Conservation (phyloP, 1,140 invertebrate species). For the Solenopsis invicta region DNA sequence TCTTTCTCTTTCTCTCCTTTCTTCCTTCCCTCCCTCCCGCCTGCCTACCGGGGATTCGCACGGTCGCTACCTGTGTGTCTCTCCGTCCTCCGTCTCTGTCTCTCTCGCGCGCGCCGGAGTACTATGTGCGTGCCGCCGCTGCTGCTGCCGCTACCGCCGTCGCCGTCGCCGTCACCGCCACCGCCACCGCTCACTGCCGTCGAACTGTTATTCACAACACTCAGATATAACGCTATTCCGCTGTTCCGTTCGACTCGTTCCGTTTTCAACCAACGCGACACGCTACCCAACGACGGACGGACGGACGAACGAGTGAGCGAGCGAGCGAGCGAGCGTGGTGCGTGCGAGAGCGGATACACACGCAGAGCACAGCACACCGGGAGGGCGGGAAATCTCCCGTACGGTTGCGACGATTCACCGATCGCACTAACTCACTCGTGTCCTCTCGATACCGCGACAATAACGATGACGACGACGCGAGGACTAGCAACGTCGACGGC, state of each 20-base stretch:
- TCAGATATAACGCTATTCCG: neutral
- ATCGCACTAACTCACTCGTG: constrained; percentile 56
- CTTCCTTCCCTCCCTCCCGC: constrained; percentile 17
- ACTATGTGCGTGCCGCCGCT: neutral
- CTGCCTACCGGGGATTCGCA: neutral
- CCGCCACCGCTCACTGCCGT: too few relatives aligned
- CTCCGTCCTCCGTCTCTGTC: constrained; percentile 10
- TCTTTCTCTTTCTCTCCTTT: constrained; percentile 30
- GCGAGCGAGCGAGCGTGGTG: neutral
- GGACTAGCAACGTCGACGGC: constrained; percentile 72
- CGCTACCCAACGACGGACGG: neutral
- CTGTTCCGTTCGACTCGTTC: neutral
- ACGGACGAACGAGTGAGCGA: neutral
- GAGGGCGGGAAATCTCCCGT: constrained; percentile 51
- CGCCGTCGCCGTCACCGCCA: too few relatives aligned
- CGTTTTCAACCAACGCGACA: constrained; percentile 1
- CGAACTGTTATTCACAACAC: constrained; percentile 37
- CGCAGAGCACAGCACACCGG: neutral
- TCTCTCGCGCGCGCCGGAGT: neutral
- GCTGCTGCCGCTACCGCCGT: too few relatives aligned
- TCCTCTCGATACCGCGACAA: constrained; percentile 10
- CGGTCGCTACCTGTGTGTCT: constrained; percentile 7
- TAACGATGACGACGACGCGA: neutral
- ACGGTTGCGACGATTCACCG: neutral
- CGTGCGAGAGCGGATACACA: neutral